A percentile compares a stretch with the other conserved stretches of the same genome.
Evolutionary conservation across 2,113 vertebrate genomes (phyloP).

Genomic region (Oxygymnocypris stewartii): DNA sequence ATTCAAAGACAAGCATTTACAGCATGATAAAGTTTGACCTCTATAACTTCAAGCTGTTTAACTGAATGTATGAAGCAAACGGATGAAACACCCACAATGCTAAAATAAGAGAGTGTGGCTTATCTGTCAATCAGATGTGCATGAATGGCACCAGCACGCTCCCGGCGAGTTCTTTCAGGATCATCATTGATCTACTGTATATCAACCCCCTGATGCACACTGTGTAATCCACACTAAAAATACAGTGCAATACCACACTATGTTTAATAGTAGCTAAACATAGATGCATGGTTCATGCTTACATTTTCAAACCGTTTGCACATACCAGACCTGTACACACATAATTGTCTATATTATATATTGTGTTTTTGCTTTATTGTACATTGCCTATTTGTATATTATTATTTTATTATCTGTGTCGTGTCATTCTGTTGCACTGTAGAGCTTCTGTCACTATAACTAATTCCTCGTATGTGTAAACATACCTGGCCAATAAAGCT

Average conservation of each 20-base stretch:
- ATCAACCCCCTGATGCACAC: neutral
- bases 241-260: no score
- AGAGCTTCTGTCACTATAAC: no score
- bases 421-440: no score
- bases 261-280: no score
- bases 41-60: neutral
- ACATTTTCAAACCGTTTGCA: neutral
- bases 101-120: neutral
- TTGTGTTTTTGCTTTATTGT: no score
- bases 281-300: neutral
- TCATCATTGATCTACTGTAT: neutral
- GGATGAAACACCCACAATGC: neutral
- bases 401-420: no score
- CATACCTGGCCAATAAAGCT: no score
- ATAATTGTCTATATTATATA: no score
- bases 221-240: neutral
- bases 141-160: neutral
- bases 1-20: neutral
- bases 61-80: neutral
- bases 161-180: neutral
- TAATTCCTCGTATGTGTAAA: no score
- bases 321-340: no score
- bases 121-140: neutral
- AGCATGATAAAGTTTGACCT: neutral
- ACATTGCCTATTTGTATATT: no score